Base-by-base conservation (phyloP, 2,797 vertebrate species). In the Gymnocypris eckloni region DNA sequence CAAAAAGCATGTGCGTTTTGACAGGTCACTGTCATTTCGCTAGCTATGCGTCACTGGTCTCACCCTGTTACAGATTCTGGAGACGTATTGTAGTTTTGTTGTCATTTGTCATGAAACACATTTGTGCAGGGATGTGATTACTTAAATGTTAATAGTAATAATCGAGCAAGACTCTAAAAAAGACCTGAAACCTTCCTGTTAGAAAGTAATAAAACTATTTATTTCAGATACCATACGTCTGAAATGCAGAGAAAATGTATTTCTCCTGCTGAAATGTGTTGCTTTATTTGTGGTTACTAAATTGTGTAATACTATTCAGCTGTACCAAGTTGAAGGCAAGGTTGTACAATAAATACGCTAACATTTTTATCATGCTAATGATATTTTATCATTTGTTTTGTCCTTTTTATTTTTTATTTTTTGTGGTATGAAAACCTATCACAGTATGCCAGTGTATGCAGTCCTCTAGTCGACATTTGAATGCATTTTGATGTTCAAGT, bases 291-390 rank as follows among this genome's bases (percentile, higher is more conserved):
- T 87, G 81, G 28, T 67, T 72, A 71, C 25, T 72, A 78, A 73
- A 52, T 37, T 80, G 70, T 43, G 48, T 85, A 80, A 48, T 64
- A 59, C 72, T 87, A 79, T 73, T 76, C 84, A 66, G 84, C 87
- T 90, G 88, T 88, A 90, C 75, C 70, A 33, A 81, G 84, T 71
- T 56, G 28, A 70, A 88, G 69, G 79, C 50, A 86, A 79, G 37
- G 12, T 75, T 67, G 20, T n/a, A 69, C 85, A 94, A 94, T 95
- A 95, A 95, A 95, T 76, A 93, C 91, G 92, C 92, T 92, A 93
- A 92, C 77, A 43, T 77, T 79, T 10, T 45, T 72, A 13, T 83
- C 52, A 25, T 33, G 15, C 71, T 10, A 28, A 69, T 79, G 28
- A n/a, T 16, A 28, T 41, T 84, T 16, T 43, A 18, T 10, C 15